These are phyloP conservation scores for Anniella stebbinsi DNA, from an alignment of 2,797 vertebrate genomes.

Conservation along the genomic window DNA sequence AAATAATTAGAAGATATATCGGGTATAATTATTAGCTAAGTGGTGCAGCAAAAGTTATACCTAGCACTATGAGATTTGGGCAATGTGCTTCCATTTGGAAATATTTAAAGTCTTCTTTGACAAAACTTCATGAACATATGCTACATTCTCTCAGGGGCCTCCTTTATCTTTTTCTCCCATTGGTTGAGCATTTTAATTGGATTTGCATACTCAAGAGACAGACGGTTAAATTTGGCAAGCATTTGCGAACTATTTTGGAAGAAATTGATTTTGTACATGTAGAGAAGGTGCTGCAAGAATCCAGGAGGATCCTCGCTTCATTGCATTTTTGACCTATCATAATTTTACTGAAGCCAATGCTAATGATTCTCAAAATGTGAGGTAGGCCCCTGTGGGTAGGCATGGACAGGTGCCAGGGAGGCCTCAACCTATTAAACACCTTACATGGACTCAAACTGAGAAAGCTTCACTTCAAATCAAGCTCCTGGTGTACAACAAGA, in stretches of 20 bases:
- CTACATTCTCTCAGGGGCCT: constrained; percentile 6
- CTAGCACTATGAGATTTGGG: neutral
- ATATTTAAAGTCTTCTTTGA: neutral
- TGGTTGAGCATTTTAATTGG: constrained; percentile 36
- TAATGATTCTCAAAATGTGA: constrained; percentile 14
- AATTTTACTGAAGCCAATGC: constrained; percentile 7
- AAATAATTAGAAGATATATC: constrained; percentile 5
- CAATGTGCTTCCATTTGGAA: neutral
- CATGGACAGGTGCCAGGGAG: neutral
- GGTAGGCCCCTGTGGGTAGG: neutral
- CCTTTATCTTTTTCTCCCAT: constrained; percentile 22
- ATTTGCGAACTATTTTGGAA: constrained; percentile 20
- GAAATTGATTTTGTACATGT: constrained; percentile 20
- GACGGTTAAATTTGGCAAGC: constrained; percentile 28
- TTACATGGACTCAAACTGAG: neutral
- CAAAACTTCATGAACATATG: constrained; percentile 32
- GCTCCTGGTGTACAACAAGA: neutral
- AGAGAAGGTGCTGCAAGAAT: constrained; percentile 20
- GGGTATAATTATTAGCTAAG: neutral
- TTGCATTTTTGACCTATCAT: constrained; percentile 13
- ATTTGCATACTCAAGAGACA: constrained; percentile 37
- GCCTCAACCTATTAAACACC: neutral
- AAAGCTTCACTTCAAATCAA: neutral
- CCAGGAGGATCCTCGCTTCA: neutral
- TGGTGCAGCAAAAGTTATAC: constrained; percentile 7